Evolutionary conservation across 2,888 invertebrate genomes (phyloP).

Genomic region (Megaustenia siamemsis): DNA sequence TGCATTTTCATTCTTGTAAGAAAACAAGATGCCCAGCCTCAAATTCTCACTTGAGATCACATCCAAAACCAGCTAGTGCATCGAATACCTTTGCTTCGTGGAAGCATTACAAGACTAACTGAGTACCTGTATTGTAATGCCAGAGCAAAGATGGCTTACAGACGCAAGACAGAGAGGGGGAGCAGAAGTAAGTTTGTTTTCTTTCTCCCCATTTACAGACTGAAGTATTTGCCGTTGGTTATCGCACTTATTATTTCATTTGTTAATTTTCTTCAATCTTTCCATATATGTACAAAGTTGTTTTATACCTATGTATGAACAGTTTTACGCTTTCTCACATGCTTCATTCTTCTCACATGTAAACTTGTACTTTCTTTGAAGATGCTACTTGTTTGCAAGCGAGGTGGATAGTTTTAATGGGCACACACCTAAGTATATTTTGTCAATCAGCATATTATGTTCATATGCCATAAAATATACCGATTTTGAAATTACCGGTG

Average conservation of each 20-base stretch:
- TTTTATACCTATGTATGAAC: neutral
- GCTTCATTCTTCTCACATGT: neutral
- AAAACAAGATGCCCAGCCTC: constrained; percentile 35
- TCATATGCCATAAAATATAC: neutral
- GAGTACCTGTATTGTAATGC: constrained; percentile 43
- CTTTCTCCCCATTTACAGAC: neutral
- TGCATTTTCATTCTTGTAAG: constrained; percentile 20
- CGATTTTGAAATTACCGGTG: neutral
- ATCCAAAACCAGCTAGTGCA: constrained; percentile 41
- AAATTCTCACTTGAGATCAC: constrained; percentile 33
- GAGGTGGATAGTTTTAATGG: neutral
- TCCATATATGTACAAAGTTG: neutral
- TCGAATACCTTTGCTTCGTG: constrained; percentile 39
- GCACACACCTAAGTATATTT: neutral
- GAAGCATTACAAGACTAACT: constrained; percentile 14
- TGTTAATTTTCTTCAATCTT: neutral
- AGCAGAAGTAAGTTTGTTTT: constrained; percentile 34
- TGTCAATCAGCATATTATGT: neutral
- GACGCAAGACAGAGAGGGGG: constrained; percentile 29
- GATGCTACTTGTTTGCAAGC: neutral
- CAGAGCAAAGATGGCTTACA: constrained; percentile 47
- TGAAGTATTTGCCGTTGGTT: neutral
- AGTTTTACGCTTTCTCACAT: neutral
- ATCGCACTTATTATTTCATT: neutral
- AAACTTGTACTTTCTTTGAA: neutral